Base-by-base conservation (phyloP, 35 echinoderm and acorn worm genomes). In the Stichopus chloronotus region DNA sequence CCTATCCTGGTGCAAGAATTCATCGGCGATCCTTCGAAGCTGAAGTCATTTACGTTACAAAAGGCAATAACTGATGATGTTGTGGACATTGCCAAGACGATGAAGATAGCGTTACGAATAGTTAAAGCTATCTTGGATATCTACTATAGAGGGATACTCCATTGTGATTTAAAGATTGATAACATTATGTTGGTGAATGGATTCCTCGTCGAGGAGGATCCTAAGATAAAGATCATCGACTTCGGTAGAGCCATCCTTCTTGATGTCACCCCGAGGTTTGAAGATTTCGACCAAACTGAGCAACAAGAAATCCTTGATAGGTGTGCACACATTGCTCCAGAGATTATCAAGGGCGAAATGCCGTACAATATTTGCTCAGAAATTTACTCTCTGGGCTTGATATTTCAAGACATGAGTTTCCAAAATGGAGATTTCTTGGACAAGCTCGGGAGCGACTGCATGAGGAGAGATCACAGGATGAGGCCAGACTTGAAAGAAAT, bases 221-320 rank as follows among this genome's bases (percentile, higher is more conserved):
- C 83, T 5, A 87, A 87, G 43, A 87, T 87, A 23, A 87, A 57
- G 19, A 52, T 87, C 14, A 87, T 87, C 52, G 83, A 87, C 56
- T 87, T 87, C 55, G 83, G 83, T 14, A 55, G 7, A 58, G 52
- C 84, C 8, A 56, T 82, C 79, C 8, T 7, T 23, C 10, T 12
- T 19, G 24, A 82, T 56, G 20, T 7, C 8, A 12, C 80, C 80
- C 1, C 30, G 30, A 52, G 13, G 55, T 83, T 55, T 57, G 80
- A 83, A 0, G 4, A 83, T 11, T 25, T 58, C 55, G 56, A 14
- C 0, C 6, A 19, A 16, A 5, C 6, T 19, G 84, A 87, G 21
- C 53, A 58, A 63, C 55, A 59, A 56, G 9, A 56, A 4, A 19
- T 87, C 10, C 59, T 87, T 5, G 9, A 59, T 10, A 12, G 59